A percentile compares a stretch with the other conserved stretches of the same genome.
Conservation (phyloP, 2,113 vertebrate species). For the Ellobius talpinus region DNA sequence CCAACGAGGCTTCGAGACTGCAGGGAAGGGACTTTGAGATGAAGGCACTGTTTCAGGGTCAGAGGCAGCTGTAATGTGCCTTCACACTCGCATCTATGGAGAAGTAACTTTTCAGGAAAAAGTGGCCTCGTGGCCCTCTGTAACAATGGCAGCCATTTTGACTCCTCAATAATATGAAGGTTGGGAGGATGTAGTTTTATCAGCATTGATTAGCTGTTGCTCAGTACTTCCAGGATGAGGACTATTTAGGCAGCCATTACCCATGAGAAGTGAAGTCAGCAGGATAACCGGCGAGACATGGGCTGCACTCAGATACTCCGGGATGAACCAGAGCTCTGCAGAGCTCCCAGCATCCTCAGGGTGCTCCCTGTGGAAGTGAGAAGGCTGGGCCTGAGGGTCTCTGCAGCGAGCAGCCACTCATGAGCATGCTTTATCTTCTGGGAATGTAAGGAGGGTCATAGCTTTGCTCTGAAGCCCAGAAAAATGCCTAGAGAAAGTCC, state of each 20-base stretch:
- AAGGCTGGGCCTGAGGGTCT: rapidly evolving
- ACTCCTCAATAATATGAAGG: background rate
- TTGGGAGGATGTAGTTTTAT: background rate
- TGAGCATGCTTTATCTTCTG: background rate
- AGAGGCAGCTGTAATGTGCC: background rate
- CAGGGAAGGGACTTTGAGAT: rapidly evolving
- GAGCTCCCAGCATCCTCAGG: background rate
- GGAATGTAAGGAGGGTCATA: no score
- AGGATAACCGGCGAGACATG: background rate
- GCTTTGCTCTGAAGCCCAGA: background rate
- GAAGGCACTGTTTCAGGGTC: background rate
- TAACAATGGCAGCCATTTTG: background rate
- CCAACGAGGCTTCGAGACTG: rapidly evolving
- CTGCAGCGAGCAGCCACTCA: background rate
- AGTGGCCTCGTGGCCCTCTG: background rate
- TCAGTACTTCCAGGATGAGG: background rate
- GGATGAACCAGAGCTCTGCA: background rate
- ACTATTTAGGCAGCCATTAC: background rate
- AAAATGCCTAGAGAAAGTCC: background rate
- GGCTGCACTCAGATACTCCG: rapidly evolving
- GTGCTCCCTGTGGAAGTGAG: background rate
- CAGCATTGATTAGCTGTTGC: background rate
- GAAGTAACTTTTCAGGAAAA: background rate
- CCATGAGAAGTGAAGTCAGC: no score
- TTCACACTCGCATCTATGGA: background rate